A percentile compares a stretch with the other conserved stretches of the same genome.
Evolutionary conservation across 2,797 vertebrate species (phyloP).

Genomic region (Malacoctenus gilli): DNA sequence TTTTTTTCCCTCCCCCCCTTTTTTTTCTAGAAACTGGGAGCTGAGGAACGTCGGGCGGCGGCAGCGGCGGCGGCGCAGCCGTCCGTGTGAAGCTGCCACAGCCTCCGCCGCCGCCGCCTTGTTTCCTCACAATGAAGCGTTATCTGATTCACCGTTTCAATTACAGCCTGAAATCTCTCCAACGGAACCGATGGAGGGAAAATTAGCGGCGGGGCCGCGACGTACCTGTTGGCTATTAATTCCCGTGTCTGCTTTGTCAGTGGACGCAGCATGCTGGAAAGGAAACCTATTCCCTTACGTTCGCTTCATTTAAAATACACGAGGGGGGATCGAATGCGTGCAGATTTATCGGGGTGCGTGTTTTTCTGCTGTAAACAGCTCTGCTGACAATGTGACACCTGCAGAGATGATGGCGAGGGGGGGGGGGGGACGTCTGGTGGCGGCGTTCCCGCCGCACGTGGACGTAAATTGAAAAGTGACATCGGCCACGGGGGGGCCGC

Average conservation of each 20-base stretch:
- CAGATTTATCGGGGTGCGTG: background rate
- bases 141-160: constrained; percentile 13
- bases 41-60: constrained; percentile 19
- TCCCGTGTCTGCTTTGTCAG: background rate
- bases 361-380: constrained; percentile 8
- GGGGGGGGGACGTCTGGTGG: background rate
- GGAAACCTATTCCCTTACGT: constrained; percentile 9
- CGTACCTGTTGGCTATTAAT: constrained; percentile 10
- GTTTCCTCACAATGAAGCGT: background rate
- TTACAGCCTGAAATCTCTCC: constrained; percentile 3
- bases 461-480: constrained; percentile 36
- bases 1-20: no score
- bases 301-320: background rate
- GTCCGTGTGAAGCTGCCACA: constrained; percentile 10
- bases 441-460: background rate
- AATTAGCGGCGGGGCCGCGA: constrained; percentile 5
- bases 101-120: constrained; percentile 1
- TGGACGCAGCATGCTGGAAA: constrained; percentile 5
- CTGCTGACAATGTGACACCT: constrained; percentile 8
- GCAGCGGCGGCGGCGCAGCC: constrained; percentile 13
- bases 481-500: constrained; percentile 40
- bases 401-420: background rate
- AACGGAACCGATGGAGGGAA: constrained; percentile 7
- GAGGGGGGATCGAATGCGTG: background rate
- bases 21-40: constrained; percentile 11